Evolutionary conservation across 2,888 invertebrate species (phyloP).

Genomic region (Aphodius granarius): DNA sequence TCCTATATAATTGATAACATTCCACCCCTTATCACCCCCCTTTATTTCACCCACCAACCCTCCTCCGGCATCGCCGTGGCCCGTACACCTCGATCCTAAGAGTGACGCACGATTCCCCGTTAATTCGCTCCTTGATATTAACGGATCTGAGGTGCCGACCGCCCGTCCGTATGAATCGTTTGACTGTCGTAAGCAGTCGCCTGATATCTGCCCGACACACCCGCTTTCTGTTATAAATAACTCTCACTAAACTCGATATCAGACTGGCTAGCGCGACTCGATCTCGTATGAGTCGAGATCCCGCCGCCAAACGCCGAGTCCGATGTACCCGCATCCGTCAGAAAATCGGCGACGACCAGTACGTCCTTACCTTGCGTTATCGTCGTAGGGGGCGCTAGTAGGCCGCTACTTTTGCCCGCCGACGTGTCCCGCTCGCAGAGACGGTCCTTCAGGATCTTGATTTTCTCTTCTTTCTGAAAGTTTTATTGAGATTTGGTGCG

Average conservation of each 20-base stretch:
- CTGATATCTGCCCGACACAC: not conserved
- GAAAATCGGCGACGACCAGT: conserved; percentile 73
- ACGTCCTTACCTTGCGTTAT: conserved; percentile 75
- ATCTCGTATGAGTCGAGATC: conserved; percentile 75
- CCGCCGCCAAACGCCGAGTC: conserved; percentile 72
- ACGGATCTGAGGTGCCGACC: not conserved
- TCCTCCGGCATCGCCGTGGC: not conserved
- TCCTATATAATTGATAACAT: too few relatives aligned
- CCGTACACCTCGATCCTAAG: not conserved
- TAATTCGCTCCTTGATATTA: not conserved
- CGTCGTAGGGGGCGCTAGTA: conserved; percentile 49
- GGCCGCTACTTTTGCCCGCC: conserved; percentile 56
- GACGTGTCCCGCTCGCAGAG: conserved; percentile 71
- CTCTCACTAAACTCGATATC: conserved; percentile 89
- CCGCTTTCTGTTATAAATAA: conserved; percentile 64
- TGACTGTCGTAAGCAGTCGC: not conserved
- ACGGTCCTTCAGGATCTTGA: conserved; percentile 78
- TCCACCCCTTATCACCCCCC: too few relatives aligned
- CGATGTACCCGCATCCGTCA: conserved; percentile 76
- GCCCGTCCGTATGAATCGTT: not conserved
- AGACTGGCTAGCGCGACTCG: conserved; percentile 81
- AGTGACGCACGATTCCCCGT: not conserved
- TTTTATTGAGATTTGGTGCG: not conserved
- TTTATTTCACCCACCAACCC: not conserved
- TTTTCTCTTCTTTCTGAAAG: conserved; percentile 85